Evolutionary conservation across 1,140 invertebrate species (phyloP).

Genomic region (Mizuhopecten yessoensis): DNA sequence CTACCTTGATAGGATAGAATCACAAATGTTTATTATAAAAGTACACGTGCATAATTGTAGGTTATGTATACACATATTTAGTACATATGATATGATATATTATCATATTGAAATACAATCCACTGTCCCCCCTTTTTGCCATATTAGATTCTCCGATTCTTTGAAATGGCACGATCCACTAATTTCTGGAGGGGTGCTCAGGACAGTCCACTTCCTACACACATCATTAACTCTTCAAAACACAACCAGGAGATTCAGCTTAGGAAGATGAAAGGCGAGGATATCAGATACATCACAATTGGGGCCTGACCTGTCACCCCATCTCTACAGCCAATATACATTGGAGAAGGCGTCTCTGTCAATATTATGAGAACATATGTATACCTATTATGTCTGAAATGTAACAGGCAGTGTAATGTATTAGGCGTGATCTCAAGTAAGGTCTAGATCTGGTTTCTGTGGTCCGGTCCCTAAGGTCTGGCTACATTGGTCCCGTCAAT

Average conservation of each 20-base stretch:
- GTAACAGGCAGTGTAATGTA: background rate
- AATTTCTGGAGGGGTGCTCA: background rate
- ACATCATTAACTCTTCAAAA: slow-evolving; percentile 35
- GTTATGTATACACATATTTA: background rate
- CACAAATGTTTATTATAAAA: background rate
- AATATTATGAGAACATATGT: background rate
- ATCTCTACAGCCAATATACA: background rate
- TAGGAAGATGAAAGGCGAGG: background rate
- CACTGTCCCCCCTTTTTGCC: background rate
- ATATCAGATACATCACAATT: slow-evolving; percentile 30
- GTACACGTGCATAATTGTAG: background rate
- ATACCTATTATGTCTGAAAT: slow-evolving; percentile 12
- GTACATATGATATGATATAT: slow-evolving; percentile 11
- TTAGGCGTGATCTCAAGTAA: background rate
- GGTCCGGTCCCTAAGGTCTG: background rate
- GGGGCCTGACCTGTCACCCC: background rate
- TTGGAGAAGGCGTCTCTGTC: background rate
- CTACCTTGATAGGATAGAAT: background rate
- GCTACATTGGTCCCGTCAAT: no score
- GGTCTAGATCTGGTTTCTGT: background rate
- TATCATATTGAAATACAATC: background rate
- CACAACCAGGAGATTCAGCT: background rate
- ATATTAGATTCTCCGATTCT: background rate
- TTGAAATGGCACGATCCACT: background rate
- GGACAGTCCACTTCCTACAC: slow-evolving; percentile 4